Evolutionary conservation across 2,888 invertebrate genomes (phyloP).

Genomic region (Tribolium freemani): DNA sequence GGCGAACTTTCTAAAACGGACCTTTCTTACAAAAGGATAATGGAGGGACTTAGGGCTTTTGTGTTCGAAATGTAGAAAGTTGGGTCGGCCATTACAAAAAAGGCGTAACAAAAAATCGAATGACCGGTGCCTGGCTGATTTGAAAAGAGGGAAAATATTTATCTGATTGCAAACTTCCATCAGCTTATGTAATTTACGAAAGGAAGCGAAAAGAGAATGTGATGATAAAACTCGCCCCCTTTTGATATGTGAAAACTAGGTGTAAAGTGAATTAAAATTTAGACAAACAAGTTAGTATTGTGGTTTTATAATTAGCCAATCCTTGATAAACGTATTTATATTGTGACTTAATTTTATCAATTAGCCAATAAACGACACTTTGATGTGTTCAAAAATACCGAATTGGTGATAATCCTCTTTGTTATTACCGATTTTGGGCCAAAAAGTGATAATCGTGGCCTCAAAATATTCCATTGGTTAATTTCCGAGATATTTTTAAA

Average conservation of each 20-base stretch:
- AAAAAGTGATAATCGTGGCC: not conserved
- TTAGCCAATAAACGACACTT: not conserved
- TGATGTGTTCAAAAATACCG: not conserved
- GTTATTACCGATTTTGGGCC: not conserved
- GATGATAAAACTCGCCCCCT: not conserved
- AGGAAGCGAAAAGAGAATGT: not conserved
- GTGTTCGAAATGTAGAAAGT: conserved; percentile 51
- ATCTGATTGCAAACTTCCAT: not conserved
- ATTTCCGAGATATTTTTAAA: not conserved
- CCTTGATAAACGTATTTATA: not conserved
- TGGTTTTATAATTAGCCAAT: not conserved
- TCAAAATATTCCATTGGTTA: not conserved
- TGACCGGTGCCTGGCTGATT: not conserved
- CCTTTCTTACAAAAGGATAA: conserved; percentile 39
- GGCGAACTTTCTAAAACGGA: conserved; percentile 27
- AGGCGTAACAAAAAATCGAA: conserved; percentile 53
- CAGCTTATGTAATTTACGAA: not conserved
- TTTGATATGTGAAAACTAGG: not conserved
- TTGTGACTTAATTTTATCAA: not conserved
- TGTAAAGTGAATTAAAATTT: not conserved
- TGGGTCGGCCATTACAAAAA: conserved; percentile 56
- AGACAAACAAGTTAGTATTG: not conserved
- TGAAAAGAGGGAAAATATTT: not conserved
- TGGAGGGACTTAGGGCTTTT: conserved; percentile 40
- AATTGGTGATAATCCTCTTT: not conserved